These are phyloP conservation scores for Phymorhynchus buccinoides DNA, from an alignment of 1,140 invertebrate species.

Conservation along the genomic window DNA sequence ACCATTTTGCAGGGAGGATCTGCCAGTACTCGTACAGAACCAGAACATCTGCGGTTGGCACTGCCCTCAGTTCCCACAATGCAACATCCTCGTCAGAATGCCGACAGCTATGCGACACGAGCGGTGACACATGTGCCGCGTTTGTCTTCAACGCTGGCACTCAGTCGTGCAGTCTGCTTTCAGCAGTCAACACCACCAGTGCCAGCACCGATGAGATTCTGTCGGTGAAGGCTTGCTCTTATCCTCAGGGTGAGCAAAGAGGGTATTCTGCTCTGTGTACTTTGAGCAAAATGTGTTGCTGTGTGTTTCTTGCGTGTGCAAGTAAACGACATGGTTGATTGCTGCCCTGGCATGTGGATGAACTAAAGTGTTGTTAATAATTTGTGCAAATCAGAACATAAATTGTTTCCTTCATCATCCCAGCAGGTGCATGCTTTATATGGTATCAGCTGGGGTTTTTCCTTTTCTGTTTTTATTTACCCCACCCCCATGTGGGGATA, in stretches of 20 bases:
- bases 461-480: no score
- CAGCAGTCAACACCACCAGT: not conserved
- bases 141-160: not conserved
- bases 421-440: no score
- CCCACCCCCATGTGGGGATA: no score
- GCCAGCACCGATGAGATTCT: not conserved
- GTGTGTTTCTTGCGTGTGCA: no score
- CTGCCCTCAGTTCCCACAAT: not conserved
- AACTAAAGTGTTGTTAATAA: no score
- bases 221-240: conserved; percentile 15
- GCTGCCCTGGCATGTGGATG: no score
- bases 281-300: no score
- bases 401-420: no score
- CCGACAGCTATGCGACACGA: not conserved
- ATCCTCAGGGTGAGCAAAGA: conserved; percentile 32
- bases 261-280: no score
- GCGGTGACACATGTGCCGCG: not conserved
- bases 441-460: no score
- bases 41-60: not conserved
- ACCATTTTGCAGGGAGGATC: conserved; percentile 17
- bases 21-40: conserved; percentile 19
- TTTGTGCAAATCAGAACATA: no score
- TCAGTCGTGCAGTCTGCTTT: conserved; percentile 15
- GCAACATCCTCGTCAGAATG: not conserved
- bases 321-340: no score